Percentiles rank a stretch among this genome's conserved stretches.
These are phyloP conservation scores for Acronicta psi DNA, from an alignment of 2,888 invertebrate genomes.

Conservation along the genomic window DNA sequence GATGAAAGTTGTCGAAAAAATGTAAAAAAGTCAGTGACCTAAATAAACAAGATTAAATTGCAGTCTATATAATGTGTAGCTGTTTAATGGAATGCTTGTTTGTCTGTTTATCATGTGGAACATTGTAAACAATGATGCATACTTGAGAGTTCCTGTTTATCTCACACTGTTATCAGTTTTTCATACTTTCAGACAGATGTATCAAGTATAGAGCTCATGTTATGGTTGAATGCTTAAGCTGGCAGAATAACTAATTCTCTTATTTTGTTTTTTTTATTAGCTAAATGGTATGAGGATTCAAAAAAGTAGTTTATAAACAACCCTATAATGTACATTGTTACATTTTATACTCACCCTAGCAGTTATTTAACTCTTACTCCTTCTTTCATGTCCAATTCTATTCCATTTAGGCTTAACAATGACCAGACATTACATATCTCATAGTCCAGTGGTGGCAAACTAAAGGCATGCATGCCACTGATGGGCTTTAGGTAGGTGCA, in stretches of 20 bases:
- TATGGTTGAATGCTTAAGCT: conserved; percentile 4
- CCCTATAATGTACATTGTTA: background rate
- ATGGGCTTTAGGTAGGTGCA: too few relatives aligned
- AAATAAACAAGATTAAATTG: conserved; percentile 55
- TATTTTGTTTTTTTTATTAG: background rate
- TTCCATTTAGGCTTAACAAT: background rate
- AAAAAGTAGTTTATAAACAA: background rate
- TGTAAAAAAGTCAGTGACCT: conserved; percentile 72
- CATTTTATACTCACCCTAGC: background rate
- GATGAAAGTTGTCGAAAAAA: conserved; percentile 84
- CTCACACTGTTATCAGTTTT: conserved; percentile 26
- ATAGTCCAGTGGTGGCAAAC: too few relatives aligned
- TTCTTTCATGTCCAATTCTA: background rate
- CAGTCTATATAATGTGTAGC: conserved; percentile 19
- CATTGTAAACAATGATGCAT: conserved; percentile 55
- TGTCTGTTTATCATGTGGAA: conserved; percentile 60
- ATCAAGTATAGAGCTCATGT: conserved; percentile 2
- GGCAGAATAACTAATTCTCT: background rate
- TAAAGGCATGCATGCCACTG: too few relatives aligned
- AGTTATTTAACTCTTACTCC: background rate
- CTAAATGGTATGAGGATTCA: background rate
- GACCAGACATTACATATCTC: too few relatives aligned
- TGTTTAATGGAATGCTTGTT: conserved; percentile 47
- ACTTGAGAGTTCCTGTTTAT: conserved; percentile 25
- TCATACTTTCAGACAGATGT: conserved; percentile 3